phyloP scores from a whole-genome alignment of 2,888 invertebrate species.

The Aphodius sticticus region DNA sequence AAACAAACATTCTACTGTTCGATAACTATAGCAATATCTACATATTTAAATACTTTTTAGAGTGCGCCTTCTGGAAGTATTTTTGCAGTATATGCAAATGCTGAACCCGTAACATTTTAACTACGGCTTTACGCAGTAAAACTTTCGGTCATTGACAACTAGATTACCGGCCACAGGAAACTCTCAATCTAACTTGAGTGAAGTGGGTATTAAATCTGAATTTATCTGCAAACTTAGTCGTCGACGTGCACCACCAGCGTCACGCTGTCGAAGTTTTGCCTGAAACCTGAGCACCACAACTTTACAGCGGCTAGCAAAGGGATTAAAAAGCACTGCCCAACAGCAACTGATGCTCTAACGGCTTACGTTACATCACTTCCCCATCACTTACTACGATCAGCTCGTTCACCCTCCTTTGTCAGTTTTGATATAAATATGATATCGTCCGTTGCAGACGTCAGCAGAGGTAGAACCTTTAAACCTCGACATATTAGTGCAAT shows the following conservation, averaged over 20 bases:
- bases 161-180: constrained; percentile 4
- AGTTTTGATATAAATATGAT: no score
- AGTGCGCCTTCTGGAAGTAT: no score
- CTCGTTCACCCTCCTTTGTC: no score
- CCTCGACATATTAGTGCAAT: no score
- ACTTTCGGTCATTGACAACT: background rate
- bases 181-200: constrained; percentile 4
- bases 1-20: no score
- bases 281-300: background rate
- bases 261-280: background rate
- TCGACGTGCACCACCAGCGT: background rate
- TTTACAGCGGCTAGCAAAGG: background rate
- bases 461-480: no score
- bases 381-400: no score
- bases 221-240: background rate
- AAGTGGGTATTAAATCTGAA: constrained; percentile 4
- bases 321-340: background rate
- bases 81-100: background rate
- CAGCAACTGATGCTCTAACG: background rate
- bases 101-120: background rate
- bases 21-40: no score
- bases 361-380: background rate
- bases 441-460: no score
- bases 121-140: background rate
- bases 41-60: no score